These are phyloP conservation scores for Petroica traversi DNA, from an alignment of 2,113 vertebrate species.

Conservation along the genomic window DNA sequence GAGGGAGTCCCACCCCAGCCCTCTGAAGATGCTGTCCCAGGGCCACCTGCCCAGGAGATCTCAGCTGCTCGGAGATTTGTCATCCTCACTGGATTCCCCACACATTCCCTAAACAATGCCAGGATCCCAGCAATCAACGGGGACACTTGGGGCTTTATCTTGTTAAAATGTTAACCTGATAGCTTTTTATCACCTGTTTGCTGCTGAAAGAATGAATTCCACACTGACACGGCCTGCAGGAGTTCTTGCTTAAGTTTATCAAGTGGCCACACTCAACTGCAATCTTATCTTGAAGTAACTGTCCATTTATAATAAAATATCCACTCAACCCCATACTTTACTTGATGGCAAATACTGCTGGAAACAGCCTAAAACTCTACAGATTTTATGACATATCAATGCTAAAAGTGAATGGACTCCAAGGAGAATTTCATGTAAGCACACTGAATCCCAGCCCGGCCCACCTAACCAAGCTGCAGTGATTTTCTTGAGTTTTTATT, in stretches of 20 bases:
- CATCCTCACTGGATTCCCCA: neutral
- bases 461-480: neutral
- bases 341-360: neutral
- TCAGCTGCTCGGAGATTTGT: neutral
- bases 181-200: neutral
- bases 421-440: neutral
- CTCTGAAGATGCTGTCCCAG: neutral
- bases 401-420: neutral
- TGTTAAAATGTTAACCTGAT: accelerated
- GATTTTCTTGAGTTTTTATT: neutral
- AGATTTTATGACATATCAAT: neutral
- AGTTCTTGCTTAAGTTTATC: neutral
- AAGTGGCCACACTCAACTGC: neutral
- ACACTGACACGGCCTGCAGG: neutral
- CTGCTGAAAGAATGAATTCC: neutral
- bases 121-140: neutral
- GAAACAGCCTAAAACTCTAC: neutral
- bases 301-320: neutral
- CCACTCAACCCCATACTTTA: neutral
- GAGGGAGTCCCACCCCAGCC: neutral
- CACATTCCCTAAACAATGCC: neutral
- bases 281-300: neutral
- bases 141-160: neutral
- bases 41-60: neutral
- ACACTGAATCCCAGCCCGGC: neutral